phyloP scores from a whole-genome alignment of 2,797 vertebrate genomes.

The Hypotaenidia okinawae region DNA sequence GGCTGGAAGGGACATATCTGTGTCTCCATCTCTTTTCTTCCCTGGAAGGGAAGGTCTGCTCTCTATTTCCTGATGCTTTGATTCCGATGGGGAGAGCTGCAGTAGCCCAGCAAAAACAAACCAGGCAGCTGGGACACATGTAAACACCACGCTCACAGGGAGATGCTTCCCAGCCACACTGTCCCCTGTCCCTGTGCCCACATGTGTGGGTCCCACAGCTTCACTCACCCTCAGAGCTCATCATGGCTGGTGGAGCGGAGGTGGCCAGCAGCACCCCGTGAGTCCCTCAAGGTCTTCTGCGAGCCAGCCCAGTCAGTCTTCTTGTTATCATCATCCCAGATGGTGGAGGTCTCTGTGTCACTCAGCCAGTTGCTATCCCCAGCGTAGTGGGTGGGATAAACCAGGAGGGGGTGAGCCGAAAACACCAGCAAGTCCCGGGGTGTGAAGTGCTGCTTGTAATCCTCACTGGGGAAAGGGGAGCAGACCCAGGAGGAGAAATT shows the following conservation, averaged over 20 bases:
- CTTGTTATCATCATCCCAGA: constrained; percentile 91
- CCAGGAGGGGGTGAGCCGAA: constrained; percentile 89
- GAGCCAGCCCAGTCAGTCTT: constrained; percentile 91
- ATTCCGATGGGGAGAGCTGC: neutral
- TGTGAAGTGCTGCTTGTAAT: constrained; percentile 89
- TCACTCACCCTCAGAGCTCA: constrained; percentile 82
- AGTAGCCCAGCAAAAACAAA: neutral
- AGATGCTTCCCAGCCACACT: neutral
- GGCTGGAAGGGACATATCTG: neutral
- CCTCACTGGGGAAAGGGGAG: constrained; percentile 76
- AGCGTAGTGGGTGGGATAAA: constrained; percentile 91
- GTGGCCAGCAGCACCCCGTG: constrained; percentile 9
- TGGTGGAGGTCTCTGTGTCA: constrained; percentile 96
- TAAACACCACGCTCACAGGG: accelerated
- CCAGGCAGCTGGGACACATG: neutral
- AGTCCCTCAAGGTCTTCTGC: constrained; percentile 88
- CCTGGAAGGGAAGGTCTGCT: neutral
- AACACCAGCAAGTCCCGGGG: constrained; percentile 89
- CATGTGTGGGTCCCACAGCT: accelerated
- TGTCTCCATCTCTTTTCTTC: neutral
- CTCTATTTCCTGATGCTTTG: neutral
- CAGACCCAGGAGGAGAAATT: neutral
- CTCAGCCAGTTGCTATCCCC: constrained; percentile 92
- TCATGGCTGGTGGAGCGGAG: constrained; percentile 80
- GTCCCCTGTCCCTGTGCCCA: neutral